These are phyloP conservation scores for Pardosa pseudoannulata DNA, from an alignment of 2,888 invertebrate genomes.

Conservation along the genomic window DNA sequence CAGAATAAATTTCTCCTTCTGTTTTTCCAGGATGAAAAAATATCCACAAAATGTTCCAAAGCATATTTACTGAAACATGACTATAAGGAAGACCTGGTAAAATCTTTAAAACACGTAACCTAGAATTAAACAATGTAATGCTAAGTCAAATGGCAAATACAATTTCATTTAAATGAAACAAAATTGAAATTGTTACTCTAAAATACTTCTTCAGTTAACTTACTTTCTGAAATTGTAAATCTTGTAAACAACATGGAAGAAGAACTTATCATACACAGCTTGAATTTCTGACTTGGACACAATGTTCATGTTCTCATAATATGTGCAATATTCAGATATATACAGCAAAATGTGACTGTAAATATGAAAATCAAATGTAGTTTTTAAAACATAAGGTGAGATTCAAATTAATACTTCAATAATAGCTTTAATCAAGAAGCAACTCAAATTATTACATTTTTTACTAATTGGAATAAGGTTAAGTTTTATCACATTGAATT, in stretches of 20 bases:
- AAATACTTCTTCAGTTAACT: background rate
- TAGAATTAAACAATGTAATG: conserved; percentile 71
- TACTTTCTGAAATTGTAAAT: conserved; percentile 51
- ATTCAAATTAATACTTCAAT: too few relatives aligned
- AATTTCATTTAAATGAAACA: background rate
- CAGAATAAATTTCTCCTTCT: conserved; percentile 74
- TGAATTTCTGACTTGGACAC: conserved; percentile 81
- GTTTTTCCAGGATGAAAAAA: conserved; percentile 76
- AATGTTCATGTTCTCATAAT: conserved; percentile 77
- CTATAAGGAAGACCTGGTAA: conserved; percentile 84
- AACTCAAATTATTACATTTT: too few relatives aligned
- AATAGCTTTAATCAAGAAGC: too few relatives aligned
- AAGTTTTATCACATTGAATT: too few relatives aligned
- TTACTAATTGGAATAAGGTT: too few relatives aligned
- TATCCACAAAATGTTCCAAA: conserved; percentile 78
- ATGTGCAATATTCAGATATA: conserved; percentile 84
- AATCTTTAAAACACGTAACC: conserved; percentile 88
- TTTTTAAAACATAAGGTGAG: too few relatives aligned
- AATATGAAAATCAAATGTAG: too few relatives aligned
- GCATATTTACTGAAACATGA: conserved; percentile 77
- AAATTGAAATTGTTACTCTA: too few relatives aligned
- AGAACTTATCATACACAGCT: conserved; percentile 85
- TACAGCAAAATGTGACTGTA: conserved; percentile 84
- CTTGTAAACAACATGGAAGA: conserved; percentile 80
- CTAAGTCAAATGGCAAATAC: background rate